phyloP scores from a whole-genome alignment of 2,888 invertebrate genomes.

The Ganaspis brasiliensis region DNA sequence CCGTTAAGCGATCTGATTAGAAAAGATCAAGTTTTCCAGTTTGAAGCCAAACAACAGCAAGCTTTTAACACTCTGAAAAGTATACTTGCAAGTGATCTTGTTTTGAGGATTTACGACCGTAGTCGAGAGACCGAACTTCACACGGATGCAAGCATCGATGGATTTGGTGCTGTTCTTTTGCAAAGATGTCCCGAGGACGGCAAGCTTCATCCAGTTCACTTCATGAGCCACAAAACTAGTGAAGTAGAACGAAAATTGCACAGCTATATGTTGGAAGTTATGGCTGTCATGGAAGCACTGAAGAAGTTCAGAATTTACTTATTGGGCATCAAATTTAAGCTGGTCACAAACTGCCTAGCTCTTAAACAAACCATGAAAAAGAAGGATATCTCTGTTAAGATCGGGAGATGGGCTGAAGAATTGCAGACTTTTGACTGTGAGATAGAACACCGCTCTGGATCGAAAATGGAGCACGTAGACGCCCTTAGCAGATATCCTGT shows the following conservation, averaged over 20 bases:
- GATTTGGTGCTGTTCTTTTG: conserved; percentile 58
- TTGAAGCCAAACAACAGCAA: background rate
- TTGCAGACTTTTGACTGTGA: no score
- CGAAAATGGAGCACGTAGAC: no score
- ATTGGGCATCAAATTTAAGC: conserved; percentile 56
- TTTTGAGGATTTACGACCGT: conserved; percentile 43
- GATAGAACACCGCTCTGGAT: no score
- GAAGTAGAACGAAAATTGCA: conserved; percentile 61
- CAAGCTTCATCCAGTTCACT: conserved; percentile 47
- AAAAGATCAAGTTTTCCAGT: conserved; percentile 6
- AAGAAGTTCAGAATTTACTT: conserved; percentile 65
- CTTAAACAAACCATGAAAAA: conserved; percentile 48
- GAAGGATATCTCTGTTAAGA: conserved; percentile 48
- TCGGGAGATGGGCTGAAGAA: no score
- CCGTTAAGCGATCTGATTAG: no score
- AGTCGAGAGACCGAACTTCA: conserved; percentile 49
- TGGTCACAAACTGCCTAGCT: conserved; percentile 59
- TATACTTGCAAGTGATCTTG: conserved; percentile 28
- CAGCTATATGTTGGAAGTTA: conserved; percentile 62
- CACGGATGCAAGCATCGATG: conserved; percentile 49
- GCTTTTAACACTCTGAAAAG: conserved; percentile 3
- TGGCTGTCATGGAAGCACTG: conserved; percentile 64
- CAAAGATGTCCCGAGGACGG: conserved; percentile 51
- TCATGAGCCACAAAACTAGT: conserved; percentile 58
- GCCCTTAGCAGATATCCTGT: no score